A percentile compares a stretch with the other conserved stretches of the same genome.
Conservation (phyloP, 1,140 invertebrate genomes). For the Arctopsyche grandis region DNA sequence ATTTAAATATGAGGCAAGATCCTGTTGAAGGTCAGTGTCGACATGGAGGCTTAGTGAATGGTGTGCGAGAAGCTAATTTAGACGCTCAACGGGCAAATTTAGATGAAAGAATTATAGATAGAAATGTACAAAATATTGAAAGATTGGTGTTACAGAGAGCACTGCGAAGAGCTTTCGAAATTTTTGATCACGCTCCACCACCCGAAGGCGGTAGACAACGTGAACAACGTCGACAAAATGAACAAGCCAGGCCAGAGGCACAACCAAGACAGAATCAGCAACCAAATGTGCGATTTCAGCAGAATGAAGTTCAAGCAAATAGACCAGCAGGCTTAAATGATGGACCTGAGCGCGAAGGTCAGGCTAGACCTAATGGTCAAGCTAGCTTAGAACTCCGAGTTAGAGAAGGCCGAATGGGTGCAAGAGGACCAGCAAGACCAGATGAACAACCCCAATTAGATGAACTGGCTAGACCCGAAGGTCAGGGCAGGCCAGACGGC, state of each 20-base stretch:
- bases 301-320: neutral
- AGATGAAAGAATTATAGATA: neutral
- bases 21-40: neutral
- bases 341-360: neutral
- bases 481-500: neutral
- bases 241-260: neutral
- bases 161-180: neutral
- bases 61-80: neutral
- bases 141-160: neutral
- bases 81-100: neutral
- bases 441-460: neutral
- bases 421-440: neutral
- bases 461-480: neutral
- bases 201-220: neutral
- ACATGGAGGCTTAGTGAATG: neutral
- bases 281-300: neutral
- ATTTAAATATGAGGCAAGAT: neutral
- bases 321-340: neutral
- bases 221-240: neutral
- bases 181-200: neutral
- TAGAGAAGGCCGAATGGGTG: neutral
- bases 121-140: conserved; percentile 13
- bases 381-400: neutral
- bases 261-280: neutral
- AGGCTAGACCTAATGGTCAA: neutral